Percentiles rank a stretch among this genome's conserved stretches.
phyloP scores from a whole-genome alignment of 2,797 vertebrate genomes.

The Chromis chromis region DNA sequence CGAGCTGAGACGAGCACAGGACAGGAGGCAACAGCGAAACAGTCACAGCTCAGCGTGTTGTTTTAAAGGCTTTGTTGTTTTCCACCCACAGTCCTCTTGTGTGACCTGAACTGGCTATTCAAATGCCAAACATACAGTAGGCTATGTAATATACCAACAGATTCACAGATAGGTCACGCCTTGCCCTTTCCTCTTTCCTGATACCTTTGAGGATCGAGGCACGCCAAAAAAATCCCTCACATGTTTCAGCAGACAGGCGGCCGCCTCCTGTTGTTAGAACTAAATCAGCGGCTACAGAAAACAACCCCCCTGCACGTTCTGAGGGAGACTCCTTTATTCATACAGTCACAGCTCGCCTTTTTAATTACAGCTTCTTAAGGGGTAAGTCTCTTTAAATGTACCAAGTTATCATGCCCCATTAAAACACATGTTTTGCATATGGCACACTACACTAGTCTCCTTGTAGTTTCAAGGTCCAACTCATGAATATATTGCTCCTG shows the following conservation, averaged over 20 bases:
- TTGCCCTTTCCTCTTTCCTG: constrained; percentile 33
- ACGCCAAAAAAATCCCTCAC: constrained; percentile 32
- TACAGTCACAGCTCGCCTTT: constrained; percentile 50
- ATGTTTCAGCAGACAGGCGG: constrained; percentile 45
- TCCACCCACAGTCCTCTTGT: constrained; percentile 18
- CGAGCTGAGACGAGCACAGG: constrained; percentile 55
- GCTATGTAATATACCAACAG: constrained; percentile 34
- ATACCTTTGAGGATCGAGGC: constrained; percentile 44
- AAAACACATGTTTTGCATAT: constrained; percentile 69
- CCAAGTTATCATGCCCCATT: constrained; percentile 61
- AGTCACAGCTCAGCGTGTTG: constrained; percentile 56
- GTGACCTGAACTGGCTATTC: constrained; percentile 47
- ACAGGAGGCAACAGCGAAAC: constrained; percentile 67
- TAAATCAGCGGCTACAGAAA: constrained; percentile 38
- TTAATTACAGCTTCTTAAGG: constrained; percentile 72
- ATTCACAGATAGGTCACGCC: constrained; percentile 29
- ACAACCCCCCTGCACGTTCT: constrained; percentile 35
- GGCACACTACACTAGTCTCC: constrained; percentile 61
- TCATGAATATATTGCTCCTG: constrained; percentile 67
- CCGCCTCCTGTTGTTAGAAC: constrained; percentile 40
- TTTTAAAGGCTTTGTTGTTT: constrained; percentile 44
- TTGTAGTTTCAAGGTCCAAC: constrained; percentile 72
- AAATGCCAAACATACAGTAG: constrained; percentile 45
- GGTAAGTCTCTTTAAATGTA: constrained; percentile 66
- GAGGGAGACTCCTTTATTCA: constrained; percentile 50